Evolutionary conservation across 2,113 vertebrate species (phyloP).

Genomic region (Capricornis sumatraensis): DNA sequence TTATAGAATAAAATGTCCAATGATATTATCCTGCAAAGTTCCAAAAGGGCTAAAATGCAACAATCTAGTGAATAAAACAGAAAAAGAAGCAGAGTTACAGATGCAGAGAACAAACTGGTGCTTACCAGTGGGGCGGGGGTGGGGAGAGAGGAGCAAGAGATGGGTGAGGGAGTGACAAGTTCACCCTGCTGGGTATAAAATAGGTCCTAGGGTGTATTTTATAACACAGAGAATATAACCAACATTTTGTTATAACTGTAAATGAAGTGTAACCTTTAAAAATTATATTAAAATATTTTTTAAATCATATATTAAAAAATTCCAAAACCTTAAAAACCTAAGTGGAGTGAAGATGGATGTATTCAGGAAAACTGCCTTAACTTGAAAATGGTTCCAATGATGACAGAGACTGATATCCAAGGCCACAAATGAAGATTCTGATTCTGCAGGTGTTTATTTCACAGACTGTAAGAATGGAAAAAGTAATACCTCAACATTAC

Average conservation of each 20-base stretch:
- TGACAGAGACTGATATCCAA: neutral
- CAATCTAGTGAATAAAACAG: neutral
- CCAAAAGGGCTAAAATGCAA: neutral
- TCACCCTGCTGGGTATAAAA: neutral
- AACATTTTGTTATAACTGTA: neutral
- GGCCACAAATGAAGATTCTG: neutral
- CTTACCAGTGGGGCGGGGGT: rapidly evolving
- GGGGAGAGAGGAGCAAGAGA: neutral
- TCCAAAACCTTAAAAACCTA: neutral
- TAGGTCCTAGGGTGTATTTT: neutral
- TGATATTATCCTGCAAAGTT: neutral
- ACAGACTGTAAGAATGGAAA: neutral
- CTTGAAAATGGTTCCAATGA: neutral
- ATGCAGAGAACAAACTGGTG: neutral
- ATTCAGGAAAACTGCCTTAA: neutral
- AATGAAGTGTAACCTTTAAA: neutral
- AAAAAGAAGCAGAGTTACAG: neutral
- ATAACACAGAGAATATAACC: neutral
- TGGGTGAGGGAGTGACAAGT: neutral
- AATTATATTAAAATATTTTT: neutral
- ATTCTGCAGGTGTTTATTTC: neutral
- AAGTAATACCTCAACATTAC: neutral
- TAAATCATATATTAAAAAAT: neutral
- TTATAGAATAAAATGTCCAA: neutral
- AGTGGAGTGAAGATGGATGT: neutral